These are phyloP conservation scores for Coelinius sp. DNA, from an alignment of 2,888 invertebrate species.

Conservation along the genomic window DNA sequence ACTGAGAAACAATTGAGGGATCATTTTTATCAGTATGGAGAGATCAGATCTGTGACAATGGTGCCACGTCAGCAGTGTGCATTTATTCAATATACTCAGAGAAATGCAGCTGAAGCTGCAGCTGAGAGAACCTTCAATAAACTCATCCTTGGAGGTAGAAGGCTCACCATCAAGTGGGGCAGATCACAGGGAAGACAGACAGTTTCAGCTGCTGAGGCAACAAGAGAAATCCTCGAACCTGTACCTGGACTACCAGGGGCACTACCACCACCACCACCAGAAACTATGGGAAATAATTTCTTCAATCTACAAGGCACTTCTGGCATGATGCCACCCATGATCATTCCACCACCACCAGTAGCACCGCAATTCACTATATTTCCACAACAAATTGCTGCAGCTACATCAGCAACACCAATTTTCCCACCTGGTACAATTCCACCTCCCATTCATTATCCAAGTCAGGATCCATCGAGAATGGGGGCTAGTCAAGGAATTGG, in stretches of 20 bases:
- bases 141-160: slow-evolving; percentile 85
- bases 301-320: slow-evolving; percentile 75
- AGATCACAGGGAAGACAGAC: slow-evolving; percentile 88
- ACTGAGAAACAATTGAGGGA: slow-evolving; percentile 94
- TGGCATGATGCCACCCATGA: slow-evolving; percentile 67
- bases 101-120: slow-evolving; percentile 92
- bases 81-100: slow-evolving; percentile 95
- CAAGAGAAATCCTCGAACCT: slow-evolving; percentile 78
- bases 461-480: slow-evolving; percentile 95
- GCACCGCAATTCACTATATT: slow-evolving; percentile 71
- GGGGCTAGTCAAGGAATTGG: slow-evolving; percentile 76
- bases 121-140: slow-evolving; percentile 97
- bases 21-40: slow-evolving; percentile 99
- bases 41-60: slow-evolving; percentile 93
- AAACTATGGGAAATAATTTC: slow-evolving; percentile 78
- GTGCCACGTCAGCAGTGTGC: slow-evolving; percentile 96
- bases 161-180: slow-evolving; percentile 99
- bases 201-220: slow-evolving; percentile 70
- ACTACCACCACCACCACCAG: slow-evolving; percentile 76
- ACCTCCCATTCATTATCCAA: slow-evolving; percentile 91
- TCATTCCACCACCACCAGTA: slow-evolving; percentile 71
- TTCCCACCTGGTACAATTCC: slow-evolving; percentile 74
- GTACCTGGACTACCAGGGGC: slow-evolving; percentile 85
- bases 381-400: slow-evolving; percentile 68
- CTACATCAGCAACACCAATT: slow-evolving; percentile 70